These are phyloP conservation scores for Leptinotarsa juncta DNA, from an alignment of 2,888 invertebrate species.

Conservation along the genomic window DNA sequence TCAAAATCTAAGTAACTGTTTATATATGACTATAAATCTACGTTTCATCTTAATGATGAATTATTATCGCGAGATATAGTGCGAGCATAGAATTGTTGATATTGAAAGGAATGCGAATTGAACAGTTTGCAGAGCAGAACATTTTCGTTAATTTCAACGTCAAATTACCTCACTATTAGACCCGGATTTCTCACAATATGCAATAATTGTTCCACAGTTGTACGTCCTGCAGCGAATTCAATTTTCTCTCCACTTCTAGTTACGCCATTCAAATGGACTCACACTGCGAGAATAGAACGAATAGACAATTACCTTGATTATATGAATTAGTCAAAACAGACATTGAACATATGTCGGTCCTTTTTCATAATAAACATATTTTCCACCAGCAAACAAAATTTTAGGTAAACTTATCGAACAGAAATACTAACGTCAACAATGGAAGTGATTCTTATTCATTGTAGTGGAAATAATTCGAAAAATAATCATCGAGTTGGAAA, in stretches of 20 bases:
- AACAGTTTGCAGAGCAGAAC: constrained; percentile 26
- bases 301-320: not conserved
- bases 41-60: not conserved
- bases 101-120: constrained; percentile 14
- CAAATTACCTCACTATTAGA: not conserved
- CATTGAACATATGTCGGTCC: not conserved
- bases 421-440: too few species aligned
- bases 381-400: too few species aligned
- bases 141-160: not conserved
- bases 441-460: too few species aligned
- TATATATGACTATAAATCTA: not conserved
- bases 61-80: not conserved
- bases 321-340: constrained; percentile 6
- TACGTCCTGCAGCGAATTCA: constrained; percentile 29
- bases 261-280: not conserved
- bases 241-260: constrained; percentile 16
- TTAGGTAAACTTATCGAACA: too few species aligned
- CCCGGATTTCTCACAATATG: constrained; percentile 4
- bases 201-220: constrained; percentile 21
- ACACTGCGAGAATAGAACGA: constrained; percentile 7
- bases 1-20: not conserved
- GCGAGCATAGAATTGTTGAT: not conserved
- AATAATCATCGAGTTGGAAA: too few species aligned
- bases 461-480: too few species aligned
- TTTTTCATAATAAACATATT: not conserved